Percentiles rank a stretch among this genome's conserved stretches.
Conservation (phyloP, 23 tunicate species). For the Styela clava region DNA sequence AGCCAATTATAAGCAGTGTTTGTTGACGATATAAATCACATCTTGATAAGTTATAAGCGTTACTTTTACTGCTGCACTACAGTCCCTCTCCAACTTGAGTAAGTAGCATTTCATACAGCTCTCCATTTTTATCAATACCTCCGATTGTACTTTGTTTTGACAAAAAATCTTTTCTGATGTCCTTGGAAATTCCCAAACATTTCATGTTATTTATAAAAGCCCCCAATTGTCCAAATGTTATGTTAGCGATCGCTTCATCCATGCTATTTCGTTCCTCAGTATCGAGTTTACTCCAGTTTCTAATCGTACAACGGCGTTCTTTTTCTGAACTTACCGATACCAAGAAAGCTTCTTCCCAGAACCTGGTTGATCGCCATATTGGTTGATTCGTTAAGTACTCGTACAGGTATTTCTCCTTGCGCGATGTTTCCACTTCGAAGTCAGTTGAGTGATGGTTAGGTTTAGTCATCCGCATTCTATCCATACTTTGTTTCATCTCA, state of each 20-base stretch:
- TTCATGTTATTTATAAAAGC: conserved; percentile 79
- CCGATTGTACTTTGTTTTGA: conserved; percentile 71
- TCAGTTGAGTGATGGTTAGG: not conserved
- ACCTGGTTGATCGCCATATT: conserved; percentile 66
- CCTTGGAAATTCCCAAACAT: conserved; percentile 56
- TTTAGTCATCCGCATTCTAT: not conserved
- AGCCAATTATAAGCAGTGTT: too few species aligned
- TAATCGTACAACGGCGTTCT: conserved; percentile 26
- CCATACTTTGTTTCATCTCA: not conserved
- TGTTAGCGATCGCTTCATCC: conserved; percentile 38
- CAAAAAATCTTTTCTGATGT: conserved; percentile 57
- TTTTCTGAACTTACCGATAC: conserved; percentile 60
- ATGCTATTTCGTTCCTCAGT: conserved; percentile 46
- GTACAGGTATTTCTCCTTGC: conserved; percentile 36
- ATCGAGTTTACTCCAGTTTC: conserved; percentile 37
- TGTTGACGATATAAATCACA: too few species aligned
- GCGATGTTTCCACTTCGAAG: not conserved
- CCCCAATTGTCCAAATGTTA: conserved; percentile 74
- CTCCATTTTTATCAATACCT: conserved; percentile 1
- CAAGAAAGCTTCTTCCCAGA: conserved; percentile 83
- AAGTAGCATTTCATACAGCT: not conserved
- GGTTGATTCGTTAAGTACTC: conserved; percentile 47
- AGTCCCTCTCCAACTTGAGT: not conserved
- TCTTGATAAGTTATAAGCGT: too few species aligned
- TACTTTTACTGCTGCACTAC: too few species aligned